Percentiles rank a stretch among this genome's conserved stretches.
phyloP scores from a whole-genome alignment of 1,140 invertebrate species.

The Drosophila sechellia region DNA sequence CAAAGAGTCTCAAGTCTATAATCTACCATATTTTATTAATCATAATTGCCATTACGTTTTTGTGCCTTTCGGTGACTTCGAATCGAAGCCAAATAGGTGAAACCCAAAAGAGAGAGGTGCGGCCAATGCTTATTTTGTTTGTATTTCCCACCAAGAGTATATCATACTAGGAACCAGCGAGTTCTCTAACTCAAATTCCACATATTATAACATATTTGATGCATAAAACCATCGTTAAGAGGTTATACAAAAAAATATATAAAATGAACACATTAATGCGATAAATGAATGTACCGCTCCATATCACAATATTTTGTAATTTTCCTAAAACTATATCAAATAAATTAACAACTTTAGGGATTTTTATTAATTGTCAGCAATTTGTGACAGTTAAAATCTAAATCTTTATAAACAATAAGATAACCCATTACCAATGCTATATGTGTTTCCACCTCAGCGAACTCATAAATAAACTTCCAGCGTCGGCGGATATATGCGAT shows the following conservation, averaged over 20 bases:
- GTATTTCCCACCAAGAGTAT: background rate
- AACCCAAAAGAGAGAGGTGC: conserved; percentile 27
- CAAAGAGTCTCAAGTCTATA: conserved; percentile 27
- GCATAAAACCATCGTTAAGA: too few species aligned
- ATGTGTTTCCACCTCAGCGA: conserved; percentile 51
- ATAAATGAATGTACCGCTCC: background rate
- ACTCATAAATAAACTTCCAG: conserved; percentile 59
- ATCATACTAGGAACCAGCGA: background rate
- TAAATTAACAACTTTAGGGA: conserved; percentile 17
- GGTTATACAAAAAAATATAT: background rate
- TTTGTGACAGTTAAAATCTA: conserved; percentile 35
- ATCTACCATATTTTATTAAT: conserved; percentile 48
- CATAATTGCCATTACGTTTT: conserved; percentile 44
- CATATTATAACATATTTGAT: background rate
- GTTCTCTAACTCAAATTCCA: background rate
- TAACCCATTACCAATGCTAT: conserved; percentile 45
- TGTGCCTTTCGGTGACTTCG: conserved; percentile 22
- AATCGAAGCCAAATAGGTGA: conserved; percentile 33
- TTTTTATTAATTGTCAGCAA: conserved; percentile 8
- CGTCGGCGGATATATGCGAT: conserved; percentile 43
- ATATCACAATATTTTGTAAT: background rate
- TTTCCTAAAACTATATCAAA: background rate
- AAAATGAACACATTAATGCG: too few species aligned
- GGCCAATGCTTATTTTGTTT: conserved; percentile 22
- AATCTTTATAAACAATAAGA: conserved; percentile 39